These are phyloP conservation scores for Cynocephalus volans DNA, from an alignment of 2,113 vertebrate genomes.

Conservation along the genomic window DNA sequence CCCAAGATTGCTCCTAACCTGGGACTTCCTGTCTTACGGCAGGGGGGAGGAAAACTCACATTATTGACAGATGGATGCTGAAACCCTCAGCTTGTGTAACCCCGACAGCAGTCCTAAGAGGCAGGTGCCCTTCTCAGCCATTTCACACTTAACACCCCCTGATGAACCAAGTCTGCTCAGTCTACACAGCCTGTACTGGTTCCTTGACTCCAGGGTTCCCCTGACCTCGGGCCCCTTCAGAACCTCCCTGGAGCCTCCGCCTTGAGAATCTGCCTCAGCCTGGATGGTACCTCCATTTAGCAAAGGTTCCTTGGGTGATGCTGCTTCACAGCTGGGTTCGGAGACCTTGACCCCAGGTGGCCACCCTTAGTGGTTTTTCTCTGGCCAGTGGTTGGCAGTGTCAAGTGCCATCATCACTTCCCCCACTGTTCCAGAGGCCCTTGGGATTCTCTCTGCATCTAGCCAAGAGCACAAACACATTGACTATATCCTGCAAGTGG, in stretches of 20 bases:
- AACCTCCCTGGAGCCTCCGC: neutral
- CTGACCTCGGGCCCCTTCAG: neutral
- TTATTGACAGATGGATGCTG: neutral
- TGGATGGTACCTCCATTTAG: neutral
- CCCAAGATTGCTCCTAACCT: neutral
- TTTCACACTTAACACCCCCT: neutral
- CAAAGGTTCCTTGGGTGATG: neutral
- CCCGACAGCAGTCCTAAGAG: neutral
- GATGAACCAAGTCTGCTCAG: neutral
- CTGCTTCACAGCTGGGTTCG: neutral
- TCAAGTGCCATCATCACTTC: neutral
- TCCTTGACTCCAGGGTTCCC: neutral
- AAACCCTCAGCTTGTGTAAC: neutral
- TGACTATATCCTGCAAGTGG: neutral
- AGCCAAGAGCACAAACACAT: neutral
- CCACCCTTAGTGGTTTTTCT: neutral
- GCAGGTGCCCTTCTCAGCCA: neutral
- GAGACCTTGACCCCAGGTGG: neutral
- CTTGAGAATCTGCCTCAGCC: neutral
- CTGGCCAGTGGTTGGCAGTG: neutral
- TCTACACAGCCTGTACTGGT: neutral
- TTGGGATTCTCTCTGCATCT: neutral
- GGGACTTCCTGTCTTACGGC: neutral
- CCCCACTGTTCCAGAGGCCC: neutral
- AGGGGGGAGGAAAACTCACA: neutral